These are phyloP conservation scores for Macrophya alboannulata DNA, from an alignment of 2,888 invertebrate genomes.

Conservation along the genomic window DNA sequence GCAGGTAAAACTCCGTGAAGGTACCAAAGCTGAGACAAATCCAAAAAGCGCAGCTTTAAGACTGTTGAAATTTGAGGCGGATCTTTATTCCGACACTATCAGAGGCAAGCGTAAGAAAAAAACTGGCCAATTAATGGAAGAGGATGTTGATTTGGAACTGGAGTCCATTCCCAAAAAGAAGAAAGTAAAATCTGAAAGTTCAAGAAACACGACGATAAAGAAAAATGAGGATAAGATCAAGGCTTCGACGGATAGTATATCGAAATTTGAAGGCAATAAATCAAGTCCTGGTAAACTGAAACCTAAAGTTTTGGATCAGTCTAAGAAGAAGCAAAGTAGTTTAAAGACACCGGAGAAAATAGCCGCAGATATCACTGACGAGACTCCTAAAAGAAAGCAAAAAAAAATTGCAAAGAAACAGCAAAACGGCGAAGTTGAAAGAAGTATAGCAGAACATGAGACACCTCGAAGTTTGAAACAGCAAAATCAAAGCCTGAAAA, in stretches of 20 bases:
- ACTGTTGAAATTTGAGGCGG: constrained; percentile 82
- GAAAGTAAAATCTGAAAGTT: constrained; percentile 59
- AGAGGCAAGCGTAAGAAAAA: constrained; percentile 68
- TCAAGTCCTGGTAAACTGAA: constrained; percentile 61
- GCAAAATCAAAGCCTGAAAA: not conserved
- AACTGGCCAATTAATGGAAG: constrained; percentile 27
- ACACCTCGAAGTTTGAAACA: not conserved
- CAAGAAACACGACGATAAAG: not conserved
- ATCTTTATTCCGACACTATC: constrained; percentile 75
- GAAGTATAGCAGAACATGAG: not conserved
- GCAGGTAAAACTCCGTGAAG: constrained; percentile 77
- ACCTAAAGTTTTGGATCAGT: constrained; percentile 63
- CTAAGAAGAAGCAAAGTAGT: constrained; percentile 70
- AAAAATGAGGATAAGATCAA: constrained; percentile 33
- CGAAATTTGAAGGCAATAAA: not conserved
- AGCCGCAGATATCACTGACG: constrained; percentile 61
- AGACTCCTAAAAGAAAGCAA: constrained; percentile 62
- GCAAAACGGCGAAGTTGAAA: constrained; percentile 61
- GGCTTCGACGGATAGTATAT: not conserved
- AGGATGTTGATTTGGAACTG: constrained; percentile 59
- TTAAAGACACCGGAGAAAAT: constrained; percentile 73
- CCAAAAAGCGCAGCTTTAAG: constrained; percentile 76
- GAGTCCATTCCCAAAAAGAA: constrained; percentile 41
- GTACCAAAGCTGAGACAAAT: constrained; percentile 69
- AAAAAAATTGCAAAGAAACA: constrained; percentile 67